Evolutionary conservation across 2,113 vertebrate genomes (phyloP), one percentile per base, ranked within the genome.

Genomic region (Reinhardtius hippoglossoides): DNA sequence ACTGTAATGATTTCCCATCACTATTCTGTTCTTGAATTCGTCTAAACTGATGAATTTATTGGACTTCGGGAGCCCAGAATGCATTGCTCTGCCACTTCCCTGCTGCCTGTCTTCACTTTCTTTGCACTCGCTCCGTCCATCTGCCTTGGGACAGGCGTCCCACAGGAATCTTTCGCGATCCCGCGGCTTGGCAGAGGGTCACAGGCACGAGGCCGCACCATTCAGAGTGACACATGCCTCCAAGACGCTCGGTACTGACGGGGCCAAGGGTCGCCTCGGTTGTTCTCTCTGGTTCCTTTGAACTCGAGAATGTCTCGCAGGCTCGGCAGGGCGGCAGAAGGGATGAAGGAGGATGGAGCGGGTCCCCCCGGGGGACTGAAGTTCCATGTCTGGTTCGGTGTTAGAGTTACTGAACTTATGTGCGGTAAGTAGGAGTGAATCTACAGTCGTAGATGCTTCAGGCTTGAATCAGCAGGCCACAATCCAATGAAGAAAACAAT

Each of bases 1-100:
- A 54, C 75, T 9, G 26, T 85, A 89, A 84, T 76, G 72, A 90
- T 89, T 89, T 91, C 81, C 81, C 62, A 58, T 89, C 78, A 83
- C 70, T 62, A 79, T 78, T 68, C 71, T 81, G 46, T 71, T 67
- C 72, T 88, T 79, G 81, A 75, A 18, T 74, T 60, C 67, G 65
- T 82, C 63, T 21, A 66, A 81, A 76, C 71, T 69, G 60, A 84
- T 70, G 35, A 70, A 59, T 74, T 26, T 83, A 78, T 83, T 74
- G 67, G 69, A 64, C 61, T 24, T 27, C n/a, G 9, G 75, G 60
- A 37, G 16, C 9, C 55, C 23, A 72, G 59, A 74, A 68, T 82
- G 31, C n/a, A 83, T 78, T 57, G 24, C 59, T 71, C 61, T 85
- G 71, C 64, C 59, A 59, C 50, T 59, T 78, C 50, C 46, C n/a